phyloP scores from a whole-genome alignment of 2,113 vertebrate species.

The Pedetes capensis region DNA sequence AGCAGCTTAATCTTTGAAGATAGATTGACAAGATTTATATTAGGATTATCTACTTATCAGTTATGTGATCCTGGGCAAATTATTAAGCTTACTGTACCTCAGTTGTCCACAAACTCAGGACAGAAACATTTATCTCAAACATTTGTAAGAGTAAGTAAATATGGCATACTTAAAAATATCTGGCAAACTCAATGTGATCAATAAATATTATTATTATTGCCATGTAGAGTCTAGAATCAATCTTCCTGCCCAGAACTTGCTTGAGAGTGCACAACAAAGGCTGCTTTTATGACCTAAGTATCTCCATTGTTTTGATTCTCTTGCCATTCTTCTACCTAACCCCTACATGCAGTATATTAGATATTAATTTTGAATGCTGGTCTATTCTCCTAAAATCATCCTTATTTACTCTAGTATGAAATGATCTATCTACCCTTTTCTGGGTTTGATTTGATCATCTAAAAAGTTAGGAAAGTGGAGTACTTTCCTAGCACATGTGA shows the following conservation, averaged over 20 bases:
- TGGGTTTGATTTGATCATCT: neutral
- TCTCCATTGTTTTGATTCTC: neutral
- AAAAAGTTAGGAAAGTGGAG: neutral
- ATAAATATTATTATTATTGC: neutral
- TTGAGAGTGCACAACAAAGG: neutral
- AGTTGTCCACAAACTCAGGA: neutral
- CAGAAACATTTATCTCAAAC: neutral
- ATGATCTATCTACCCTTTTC: neutral
- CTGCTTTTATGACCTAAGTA: neutral
- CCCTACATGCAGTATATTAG: neutral
- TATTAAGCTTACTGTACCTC: neutral
- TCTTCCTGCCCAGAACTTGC: neutral
- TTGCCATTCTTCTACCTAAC: neutral
- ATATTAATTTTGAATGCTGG: neutral
- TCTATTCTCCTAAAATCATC: neutral
- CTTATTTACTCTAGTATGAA: neutral
- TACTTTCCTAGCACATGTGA: neutral
- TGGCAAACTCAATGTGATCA: neutral
- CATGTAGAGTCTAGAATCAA: neutral
- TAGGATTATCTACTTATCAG: neutral
- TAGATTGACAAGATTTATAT: neutral
- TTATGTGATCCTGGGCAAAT: neutral
- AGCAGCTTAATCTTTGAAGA: neutral
- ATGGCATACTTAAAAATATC: neutral
- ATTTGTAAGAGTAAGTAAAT: neutral